Evolutionary conservation across 2,113 vertebrate species (phyloP).

Genomic region (Stegastes partitus): DNA sequence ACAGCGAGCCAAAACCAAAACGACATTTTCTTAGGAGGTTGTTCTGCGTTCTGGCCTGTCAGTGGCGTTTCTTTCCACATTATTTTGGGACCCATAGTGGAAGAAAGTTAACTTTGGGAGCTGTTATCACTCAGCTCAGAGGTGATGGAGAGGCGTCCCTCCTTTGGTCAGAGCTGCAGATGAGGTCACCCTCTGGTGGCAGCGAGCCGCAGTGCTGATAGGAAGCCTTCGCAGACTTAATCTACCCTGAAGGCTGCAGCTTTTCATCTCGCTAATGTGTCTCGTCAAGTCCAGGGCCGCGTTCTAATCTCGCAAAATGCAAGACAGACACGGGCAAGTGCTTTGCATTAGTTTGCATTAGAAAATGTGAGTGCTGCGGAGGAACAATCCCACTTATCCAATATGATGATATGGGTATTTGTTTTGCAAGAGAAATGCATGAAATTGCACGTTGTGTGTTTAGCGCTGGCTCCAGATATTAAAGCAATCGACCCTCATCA

Average conservation of each 20-base stretch:
- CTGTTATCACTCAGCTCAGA: not conserved
- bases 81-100: not conserved
- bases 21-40: too few species aligned
- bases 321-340: not conserved
- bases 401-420: not conserved
- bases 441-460: too few species aligned
- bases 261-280: not conserved
- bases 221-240: slow-evolving; percentile 1
- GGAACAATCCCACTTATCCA: not conserved
- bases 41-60: too few species aligned
- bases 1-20: not conserved
- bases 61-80: not conserved
- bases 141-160: not conserved
- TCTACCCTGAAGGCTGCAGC: not conserved
- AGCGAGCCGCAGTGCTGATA: not conserved
- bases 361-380: too few species aligned
- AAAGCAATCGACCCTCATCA: not conserved
- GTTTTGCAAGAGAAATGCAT: too few species aligned
- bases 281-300: not conserved
- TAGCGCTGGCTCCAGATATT: too few species aligned
- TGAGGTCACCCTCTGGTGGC: not conserved
- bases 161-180: not conserved
- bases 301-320: not conserved
- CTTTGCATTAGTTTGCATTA: not conserved
- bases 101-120: not conserved